Evolutionary conservation across 2,797 vertebrate genomes (phyloP), one percentile per base, ranked within the genome.

Genomic region (Vespertilio murinus): DNA sequence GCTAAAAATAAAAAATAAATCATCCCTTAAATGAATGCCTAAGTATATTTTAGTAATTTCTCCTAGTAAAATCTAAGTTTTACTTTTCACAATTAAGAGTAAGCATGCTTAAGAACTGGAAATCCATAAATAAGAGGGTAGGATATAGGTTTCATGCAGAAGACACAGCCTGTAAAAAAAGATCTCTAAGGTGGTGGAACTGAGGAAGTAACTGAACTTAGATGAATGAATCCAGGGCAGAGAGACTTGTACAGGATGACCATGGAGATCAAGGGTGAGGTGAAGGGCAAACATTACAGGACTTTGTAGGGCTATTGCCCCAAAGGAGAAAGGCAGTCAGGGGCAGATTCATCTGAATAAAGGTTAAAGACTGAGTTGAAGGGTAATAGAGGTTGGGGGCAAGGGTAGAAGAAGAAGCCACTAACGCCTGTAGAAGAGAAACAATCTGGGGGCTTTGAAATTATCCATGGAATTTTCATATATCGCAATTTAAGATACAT

Each of bases 161-260:
- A 89, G n/a, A 42, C 54, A 64, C 3, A 33, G 33, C 14, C 18
- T 70, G 6, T 33, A 30, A 16, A 7, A 7, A 85, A 78, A 6
- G 5, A 25, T 47, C 1, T 40, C 4, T 18, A 30, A 6, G 38
- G 8, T 2, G n/a, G 18, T 6, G 0, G 5, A 3, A 18, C 61
- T 18, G 40, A 85, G 70, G 56, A 69, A 64, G 42, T 8, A 65
- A 42, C 28, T 42, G 52, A 33, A 22, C 0, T 5, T 20, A 42
- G 40, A 25, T 30, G 38, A 54, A 5, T 5, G 23, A 23, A 23
- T 13, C 42, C 38, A n/a, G 10, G 33, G 4, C 12, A 8, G 33
- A 6, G 18, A 20, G 13, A 11, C 1, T 3, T 7, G 1, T 30
- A 8, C 42, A 59, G 28, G 47, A 10, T 17, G 54, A 11, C 8